Percentiles rank a stretch among this genome's conserved stretches.
These are phyloP conservation scores for Chascanopsetta lugubris DNA, from an alignment of 2,113 vertebrate species.

Conservation along the genomic window DNA sequence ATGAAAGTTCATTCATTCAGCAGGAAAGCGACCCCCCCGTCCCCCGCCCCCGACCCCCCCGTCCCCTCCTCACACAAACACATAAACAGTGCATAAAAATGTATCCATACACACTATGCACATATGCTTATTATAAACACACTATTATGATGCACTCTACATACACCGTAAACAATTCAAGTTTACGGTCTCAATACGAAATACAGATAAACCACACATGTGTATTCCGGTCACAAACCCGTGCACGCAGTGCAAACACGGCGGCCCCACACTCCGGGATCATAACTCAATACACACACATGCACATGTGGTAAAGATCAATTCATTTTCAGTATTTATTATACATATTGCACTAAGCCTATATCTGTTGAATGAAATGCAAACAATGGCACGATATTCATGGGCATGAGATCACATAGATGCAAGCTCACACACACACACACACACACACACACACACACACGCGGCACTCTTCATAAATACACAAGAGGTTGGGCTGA, in stretches of 20 bases:
- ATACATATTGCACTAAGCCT: conserved; percentile 70
- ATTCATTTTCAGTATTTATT: conserved; percentile 77
- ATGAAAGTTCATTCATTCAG: conserved; percentile 32
- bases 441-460: conserved; percentile 23
- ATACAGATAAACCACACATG: conserved; percentile 59
- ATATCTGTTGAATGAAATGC: conserved; percentile 73
- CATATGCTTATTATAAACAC: conserved; percentile 41
- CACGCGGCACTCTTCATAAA: conserved; percentile 66
- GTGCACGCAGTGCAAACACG: conserved; percentile 57
- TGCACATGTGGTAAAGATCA: conserved; percentile 73
- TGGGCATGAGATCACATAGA: conserved; percentile 65
- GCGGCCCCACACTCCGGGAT: conserved; percentile 40
- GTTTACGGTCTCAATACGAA: conserved; percentile 46
- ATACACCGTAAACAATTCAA: conserved; percentile 66
- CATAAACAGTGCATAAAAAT: not conserved
- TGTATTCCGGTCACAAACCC: conserved; percentile 69
- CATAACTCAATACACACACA: conserved; percentile 64
- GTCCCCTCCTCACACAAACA: not conserved
- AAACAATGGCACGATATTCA: conserved; percentile 71
- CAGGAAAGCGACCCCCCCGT: not conserved
- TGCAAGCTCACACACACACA: conserved; percentile 41
- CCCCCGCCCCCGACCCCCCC: not conserved
- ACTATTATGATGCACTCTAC: conserved; percentile 45
- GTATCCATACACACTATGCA: conserved; percentile 21
- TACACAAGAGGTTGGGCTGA: conserved; percentile 66